Percentiles rank a stretch among this genome's conserved stretches.
Evolutionary conservation across 2,113 vertebrate species (phyloP).

Genomic region (Callithrix jacchus): DNA sequence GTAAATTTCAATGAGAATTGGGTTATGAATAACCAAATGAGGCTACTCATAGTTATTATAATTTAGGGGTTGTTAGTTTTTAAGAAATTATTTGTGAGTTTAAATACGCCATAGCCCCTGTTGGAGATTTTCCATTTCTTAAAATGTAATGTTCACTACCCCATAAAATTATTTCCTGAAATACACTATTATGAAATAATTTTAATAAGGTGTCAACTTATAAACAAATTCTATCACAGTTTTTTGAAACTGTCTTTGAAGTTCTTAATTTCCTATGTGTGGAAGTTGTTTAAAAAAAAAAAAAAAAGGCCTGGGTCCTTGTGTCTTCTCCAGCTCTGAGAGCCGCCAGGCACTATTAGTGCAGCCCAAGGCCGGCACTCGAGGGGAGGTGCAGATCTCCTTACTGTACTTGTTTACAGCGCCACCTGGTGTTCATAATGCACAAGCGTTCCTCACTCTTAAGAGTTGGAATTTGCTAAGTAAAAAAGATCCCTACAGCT

Average conservation of each 20-base stretch:
- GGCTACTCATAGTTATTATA: not conserved
- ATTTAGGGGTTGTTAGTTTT: not conserved
- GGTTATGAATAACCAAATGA: not conserved
- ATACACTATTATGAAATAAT: not conserved
- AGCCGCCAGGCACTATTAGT: too few species aligned
- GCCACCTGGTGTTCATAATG: conserved; percentile 19
- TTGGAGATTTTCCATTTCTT: not conserved
- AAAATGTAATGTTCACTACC: not conserved
- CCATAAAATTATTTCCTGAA: not conserved
- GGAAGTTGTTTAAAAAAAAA: not conserved
- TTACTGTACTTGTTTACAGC: not conserved
- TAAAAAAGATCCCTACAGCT: not conserved
- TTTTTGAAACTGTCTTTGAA: not conserved
- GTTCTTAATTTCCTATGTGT: not conserved
- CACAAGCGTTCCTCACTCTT: not conserved
- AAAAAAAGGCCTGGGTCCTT: not conserved
- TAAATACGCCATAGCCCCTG: not conserved
- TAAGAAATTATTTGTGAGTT: not conserved
- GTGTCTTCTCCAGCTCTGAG: not conserved
- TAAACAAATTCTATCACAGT: not conserved
- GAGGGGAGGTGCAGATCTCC: not conserved
- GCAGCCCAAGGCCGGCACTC: not conserved
- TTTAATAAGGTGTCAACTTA: conserved; percentile 6
- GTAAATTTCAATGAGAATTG: not conserved
- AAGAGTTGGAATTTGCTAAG: not conserved